These are phyloP conservation scores for Dallia pectoralis DNA, from an alignment of 2,797 vertebrate genomes.

Conservation along the genomic window DNA sequence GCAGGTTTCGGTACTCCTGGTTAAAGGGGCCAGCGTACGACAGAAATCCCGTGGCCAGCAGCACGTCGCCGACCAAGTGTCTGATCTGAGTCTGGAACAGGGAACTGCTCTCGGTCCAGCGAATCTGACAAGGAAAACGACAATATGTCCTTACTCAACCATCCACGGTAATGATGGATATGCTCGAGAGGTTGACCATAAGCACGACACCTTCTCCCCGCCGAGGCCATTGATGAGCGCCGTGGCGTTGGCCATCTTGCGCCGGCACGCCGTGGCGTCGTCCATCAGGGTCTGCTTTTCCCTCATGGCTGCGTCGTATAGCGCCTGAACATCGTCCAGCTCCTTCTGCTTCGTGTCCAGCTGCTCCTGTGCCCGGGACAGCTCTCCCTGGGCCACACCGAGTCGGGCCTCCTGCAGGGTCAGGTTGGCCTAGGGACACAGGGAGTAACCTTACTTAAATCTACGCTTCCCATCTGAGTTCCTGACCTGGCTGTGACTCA, in stretches of 20 bases:
- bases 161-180: neutral
- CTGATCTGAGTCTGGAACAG: slow-evolving; percentile 79
- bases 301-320: slow-evolving; percentile 78
- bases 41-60: slow-evolving; percentile 82
- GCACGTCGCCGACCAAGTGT: slow-evolving; percentile 80
- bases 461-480: neutral
- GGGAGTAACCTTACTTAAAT: neutral
- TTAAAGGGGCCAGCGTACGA: slow-evolving; percentile 86
- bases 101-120: slow-evolving; percentile 81
- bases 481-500: neutral
- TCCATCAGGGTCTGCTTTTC: slow-evolving; percentile 80
- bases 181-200: neutral
- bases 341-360: slow-evolving; percentile 80
- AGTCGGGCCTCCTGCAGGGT: slow-evolving; percentile 79
- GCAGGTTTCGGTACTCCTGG: slow-evolving; percentile 80
- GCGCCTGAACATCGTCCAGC: slow-evolving; percentile 78
- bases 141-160: neutral
- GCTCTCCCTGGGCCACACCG: slow-evolving; percentile 74
- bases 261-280: slow-evolving; percentile 77
- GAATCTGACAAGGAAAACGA: slow-evolving; percentile 61
- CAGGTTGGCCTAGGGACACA: slow-evolving; percentile 73
- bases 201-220: slow-evolving; percentile 77
- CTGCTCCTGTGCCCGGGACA: slow-evolving; percentile 75
- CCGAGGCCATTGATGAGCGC: slow-evolving; percentile 81
- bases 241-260: slow-evolving; percentile 81